A percentile compares a stretch with the other conserved stretches of the same genome.
These are phyloP conservation scores for Anaspis maculata DNA, from an alignment of 2,888 invertebrate species.

Conservation along the genomic window DNA sequence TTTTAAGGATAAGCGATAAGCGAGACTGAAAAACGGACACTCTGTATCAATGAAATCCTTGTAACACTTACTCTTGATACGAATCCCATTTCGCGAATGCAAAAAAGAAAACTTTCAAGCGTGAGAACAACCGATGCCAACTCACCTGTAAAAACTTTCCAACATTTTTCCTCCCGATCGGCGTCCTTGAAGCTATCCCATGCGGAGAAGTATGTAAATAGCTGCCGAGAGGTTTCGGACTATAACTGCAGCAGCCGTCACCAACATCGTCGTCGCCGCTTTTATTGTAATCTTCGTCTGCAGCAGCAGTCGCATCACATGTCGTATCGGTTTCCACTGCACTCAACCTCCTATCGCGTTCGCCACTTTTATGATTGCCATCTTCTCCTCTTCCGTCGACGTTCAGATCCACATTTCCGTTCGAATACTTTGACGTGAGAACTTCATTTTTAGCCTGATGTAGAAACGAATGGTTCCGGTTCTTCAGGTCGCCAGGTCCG, in stretches of 20 bases:
- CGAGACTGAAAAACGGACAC: no score
- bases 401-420: constrained; percentile 9
- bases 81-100: no score
- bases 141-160: constrained; percentile 39
- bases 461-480: constrained; percentile 27
- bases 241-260: constrained; percentile 25
- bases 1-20: no score
- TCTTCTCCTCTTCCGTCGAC: constrained; percentile 1
- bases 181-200: constrained; percentile 39
- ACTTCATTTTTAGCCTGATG: constrained; percentile 17
- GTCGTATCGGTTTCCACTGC: constrained; percentile 5
- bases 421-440: constrained; percentile 6
- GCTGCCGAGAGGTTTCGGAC: constrained; percentile 35
- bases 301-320: background rate
- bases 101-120: no score
- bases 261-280: constrained; percentile 9
- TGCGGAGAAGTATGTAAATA: constrained; percentile 37
- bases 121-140: no score
- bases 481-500: constrained; percentile 27
- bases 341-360: constrained; percentile 12
- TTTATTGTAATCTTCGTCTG: background rate
- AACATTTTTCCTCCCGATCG: constrained; percentile 37
- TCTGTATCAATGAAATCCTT: no score
- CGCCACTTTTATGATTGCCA: no score
- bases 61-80: no score